Evolutionary conservation across 1,140 invertebrate species (phyloP).

Genomic region (Lepidurus arcticus): DNA sequence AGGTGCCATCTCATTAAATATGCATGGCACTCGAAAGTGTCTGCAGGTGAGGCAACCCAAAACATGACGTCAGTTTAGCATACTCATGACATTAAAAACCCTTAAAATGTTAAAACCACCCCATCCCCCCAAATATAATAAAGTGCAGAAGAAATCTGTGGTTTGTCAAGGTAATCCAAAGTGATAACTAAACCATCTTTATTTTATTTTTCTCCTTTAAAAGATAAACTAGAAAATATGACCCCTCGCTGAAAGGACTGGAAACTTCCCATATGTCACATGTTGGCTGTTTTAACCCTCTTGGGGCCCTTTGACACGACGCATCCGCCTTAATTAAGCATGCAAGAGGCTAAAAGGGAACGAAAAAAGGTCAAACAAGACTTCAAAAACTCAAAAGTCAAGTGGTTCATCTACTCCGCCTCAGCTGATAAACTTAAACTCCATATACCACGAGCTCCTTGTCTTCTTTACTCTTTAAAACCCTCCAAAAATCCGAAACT

Average conservation of each 20-base stretch:
- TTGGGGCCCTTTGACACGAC: not conserved
- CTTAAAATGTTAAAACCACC: too few species aligned
- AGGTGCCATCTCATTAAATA: slow-evolving; percentile 10
- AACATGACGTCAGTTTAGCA: too few species aligned
- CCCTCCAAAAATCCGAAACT: not conserved
- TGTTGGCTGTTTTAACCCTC: not conserved
- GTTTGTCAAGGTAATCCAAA: too few species aligned
- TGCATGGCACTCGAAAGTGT: slow-evolving; percentile 12
- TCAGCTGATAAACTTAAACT: not conserved
- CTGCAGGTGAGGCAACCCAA: not conserved
- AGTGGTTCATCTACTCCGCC: not conserved
- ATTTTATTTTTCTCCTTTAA: not conserved
- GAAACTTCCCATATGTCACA: slow-evolving; percentile 6
- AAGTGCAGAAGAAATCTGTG: too few species aligned
- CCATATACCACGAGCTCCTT: not conserved
- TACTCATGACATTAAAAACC: too few species aligned
- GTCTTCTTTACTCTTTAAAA: not conserved
- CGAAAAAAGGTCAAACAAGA: not conserved
- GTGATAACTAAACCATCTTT: too few species aligned
- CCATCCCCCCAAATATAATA: too few species aligned
- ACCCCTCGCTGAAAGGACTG: not conserved
- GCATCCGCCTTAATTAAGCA: slow-evolving; percentile 10
- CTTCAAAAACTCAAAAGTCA: not conserved
- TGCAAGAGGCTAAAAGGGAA: slow-evolving; percentile 3
- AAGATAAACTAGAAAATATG: not conserved